A percentile compares a stretch with the other conserved stretches of the same genome.
Conservation (phyloP, 2,113 vertebrate species). For the Phalacrocorax pelagicus region DNA sequence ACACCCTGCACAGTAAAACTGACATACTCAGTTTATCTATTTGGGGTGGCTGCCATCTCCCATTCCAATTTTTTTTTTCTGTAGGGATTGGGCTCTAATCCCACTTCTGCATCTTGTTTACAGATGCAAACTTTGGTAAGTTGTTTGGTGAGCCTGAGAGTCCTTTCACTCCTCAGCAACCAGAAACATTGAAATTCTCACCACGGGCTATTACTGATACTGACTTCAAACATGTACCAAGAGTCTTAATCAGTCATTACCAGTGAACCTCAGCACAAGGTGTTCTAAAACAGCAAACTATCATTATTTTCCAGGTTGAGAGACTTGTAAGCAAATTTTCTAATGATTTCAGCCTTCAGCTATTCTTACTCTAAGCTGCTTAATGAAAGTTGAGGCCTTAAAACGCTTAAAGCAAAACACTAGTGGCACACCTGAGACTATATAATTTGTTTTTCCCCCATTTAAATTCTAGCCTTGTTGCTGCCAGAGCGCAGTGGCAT, state of each 20-base stretch:
- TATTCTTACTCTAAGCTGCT: background rate
- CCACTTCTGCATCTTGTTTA: background rate
- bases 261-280: background rate
- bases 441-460: constrained; percentile 10
- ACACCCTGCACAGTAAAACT: background rate
- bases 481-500: background rate
- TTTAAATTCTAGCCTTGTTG: constrained; percentile 46
- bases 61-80: background rate
- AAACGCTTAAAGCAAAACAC: constrained; percentile 11
- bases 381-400: background rate
- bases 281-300: background rate
- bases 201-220: background rate
- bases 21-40: background rate
- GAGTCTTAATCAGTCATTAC: background rate
- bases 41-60: background rate
- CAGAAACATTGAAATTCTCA: background rate
- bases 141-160: background rate
- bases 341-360: background rate
- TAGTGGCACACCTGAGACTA: constrained; percentile 40
- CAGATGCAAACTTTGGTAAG: background rate
- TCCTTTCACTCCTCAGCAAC: background rate
- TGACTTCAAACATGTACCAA: background rate
- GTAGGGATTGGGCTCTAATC: background rate
- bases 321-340: constrained; percentile 47
- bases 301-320: background rate